A percentile compares a stretch with the other conserved stretches of the same genome.
Evolutionary conservation across 2,797 vertebrate species (phyloP).

Genomic region (Lates japonicus): DNA sequence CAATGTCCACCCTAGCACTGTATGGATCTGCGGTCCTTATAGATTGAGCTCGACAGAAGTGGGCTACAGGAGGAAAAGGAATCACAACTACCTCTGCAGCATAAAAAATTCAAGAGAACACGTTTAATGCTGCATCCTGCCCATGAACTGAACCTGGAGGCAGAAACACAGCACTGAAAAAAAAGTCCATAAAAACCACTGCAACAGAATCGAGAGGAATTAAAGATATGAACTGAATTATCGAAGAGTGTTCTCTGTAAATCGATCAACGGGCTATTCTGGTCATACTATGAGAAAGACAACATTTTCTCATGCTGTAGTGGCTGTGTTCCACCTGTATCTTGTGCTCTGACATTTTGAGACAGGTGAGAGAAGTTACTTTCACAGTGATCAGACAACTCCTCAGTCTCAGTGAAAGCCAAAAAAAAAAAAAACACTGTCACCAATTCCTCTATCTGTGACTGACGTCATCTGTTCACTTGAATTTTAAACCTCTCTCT

Average conservation of each 20-base stretch:
- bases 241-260: not conserved
- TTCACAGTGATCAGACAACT: not conserved
- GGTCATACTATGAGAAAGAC: not conserved
- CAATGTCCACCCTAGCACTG: slow-evolving; percentile 41
- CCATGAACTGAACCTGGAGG: slow-evolving; percentile 22
- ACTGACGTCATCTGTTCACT: not conserved
- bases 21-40: slow-evolving; percentile 47
- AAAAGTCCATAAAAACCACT: not conserved
- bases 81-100: slow-evolving; percentile 25
- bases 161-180: slow-evolving; percentile 1
- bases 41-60: slow-evolving; percentile 30
- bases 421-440: not conserved
- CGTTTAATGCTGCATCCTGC: not conserved
- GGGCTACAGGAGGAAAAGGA: not conserved
- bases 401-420: not conserved
- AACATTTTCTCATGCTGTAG: not conserved
- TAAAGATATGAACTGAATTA: not conserved
- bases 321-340: not conserved
- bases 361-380: not conserved
- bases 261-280: not conserved
- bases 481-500: not conserved
- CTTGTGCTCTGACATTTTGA: not conserved
- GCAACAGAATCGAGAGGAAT: not conserved
- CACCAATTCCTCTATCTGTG: not conserved
- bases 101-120: slow-evolving; percentile 18